A percentile compares a stretch with the other conserved stretches of the same genome.
These are phyloP conservation scores for Phrixothrix hirtus DNA, from an alignment of 2,888 invertebrate genomes.

Conservation along the genomic window DNA sequence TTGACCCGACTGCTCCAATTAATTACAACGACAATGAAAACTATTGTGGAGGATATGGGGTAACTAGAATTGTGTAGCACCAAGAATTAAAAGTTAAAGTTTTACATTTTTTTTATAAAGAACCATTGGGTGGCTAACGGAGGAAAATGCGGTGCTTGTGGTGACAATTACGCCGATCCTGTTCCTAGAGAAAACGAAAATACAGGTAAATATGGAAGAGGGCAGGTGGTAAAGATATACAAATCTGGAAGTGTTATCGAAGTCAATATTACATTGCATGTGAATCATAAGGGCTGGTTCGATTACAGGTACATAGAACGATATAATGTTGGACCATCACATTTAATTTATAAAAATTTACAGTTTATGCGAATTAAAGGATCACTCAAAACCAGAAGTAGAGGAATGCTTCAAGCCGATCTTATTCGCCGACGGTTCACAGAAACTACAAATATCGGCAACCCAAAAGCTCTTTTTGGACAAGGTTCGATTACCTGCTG, in stretches of 20 bases:
- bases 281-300: conserved; percentile 52
- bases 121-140: not conserved
- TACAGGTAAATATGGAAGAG: conserved; percentile 54
- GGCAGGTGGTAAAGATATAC: conserved; percentile 51
- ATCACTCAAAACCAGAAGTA: conserved; percentile 36
- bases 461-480: conserved; percentile 31
- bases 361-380: conserved; percentile 38
- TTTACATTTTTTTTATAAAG: not conserved
- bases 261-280: conserved; percentile 47
- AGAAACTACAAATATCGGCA: conserved; percentile 34
- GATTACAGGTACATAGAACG: conserved; percentile 40
- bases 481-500: conserved; percentile 42
- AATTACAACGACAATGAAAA: conserved; percentile 60
- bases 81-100: too few species aligned
- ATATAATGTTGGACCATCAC: not conserved
- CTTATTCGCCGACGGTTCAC: conserved; percentile 35
- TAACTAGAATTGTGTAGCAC: conserved; percentile 39
- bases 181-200: conserved; percentile 53
- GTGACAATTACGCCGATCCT: conserved; percentile 37
- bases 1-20: conserved; percentile 51
- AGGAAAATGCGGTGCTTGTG: not conserved
- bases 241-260: conserved; percentile 44
- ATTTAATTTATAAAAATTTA: not conserved
- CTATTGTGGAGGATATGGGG: conserved; percentile 58
- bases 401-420: conserved; percentile 42